Evolutionary conservation across 2,888 invertebrate genomes (phyloP).

Genomic region (Hyles lineata): DNA sequence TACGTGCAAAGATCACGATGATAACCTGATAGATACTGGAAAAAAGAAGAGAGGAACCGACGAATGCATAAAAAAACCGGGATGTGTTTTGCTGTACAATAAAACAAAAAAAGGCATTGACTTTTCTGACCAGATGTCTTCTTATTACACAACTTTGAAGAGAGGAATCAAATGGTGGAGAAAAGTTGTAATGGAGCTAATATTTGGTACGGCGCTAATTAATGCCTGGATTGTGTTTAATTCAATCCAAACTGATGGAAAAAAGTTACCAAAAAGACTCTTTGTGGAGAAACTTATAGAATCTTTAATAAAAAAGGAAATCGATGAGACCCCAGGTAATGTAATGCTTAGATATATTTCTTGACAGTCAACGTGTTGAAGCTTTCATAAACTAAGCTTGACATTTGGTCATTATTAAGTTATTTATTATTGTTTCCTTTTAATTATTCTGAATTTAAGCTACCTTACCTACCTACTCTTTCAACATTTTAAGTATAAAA

Average conservation of each 20-base stretch:
- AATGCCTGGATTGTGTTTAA: conserved; percentile 45
- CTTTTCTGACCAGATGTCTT: conserved; percentile 45
- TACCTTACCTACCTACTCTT: conserved; percentile 36
- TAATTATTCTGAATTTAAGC: conserved; percentile 36
- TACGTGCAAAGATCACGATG: conserved; percentile 44
- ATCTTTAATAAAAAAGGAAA: conserved; percentile 36
- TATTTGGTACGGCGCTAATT: conserved; percentile 45
- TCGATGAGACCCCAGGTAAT: conserved; percentile 34
- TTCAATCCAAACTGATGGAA: conserved; percentile 40
- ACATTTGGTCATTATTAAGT: conserved; percentile 38
- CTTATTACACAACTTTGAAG: conserved; percentile 39
- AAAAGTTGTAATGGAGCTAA: conserved; percentile 44
- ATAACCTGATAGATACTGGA: conserved; percentile 39
- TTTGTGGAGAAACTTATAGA: conserved; percentile 41
- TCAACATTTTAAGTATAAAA: conserved; percentile 34
- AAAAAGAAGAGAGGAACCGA: conserved; percentile 39
- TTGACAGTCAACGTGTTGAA: conserved; percentile 33
- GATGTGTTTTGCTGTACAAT: conserved; percentile 44
- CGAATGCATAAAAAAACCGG: conserved; percentile 42
- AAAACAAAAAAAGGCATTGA: conserved; percentile 46
- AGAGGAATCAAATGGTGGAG: conserved; percentile 45
- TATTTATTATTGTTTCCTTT: conserved; percentile 38
- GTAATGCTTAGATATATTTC: conserved; percentile 35
- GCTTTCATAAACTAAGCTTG: conserved; percentile 35
- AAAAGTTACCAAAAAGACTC: conserved; percentile 39